Percentiles rank a stretch among this genome's conserved stretches.
Evolutionary conservation across 2,113 vertebrate genomes (phyloP).

Genomic region (Picathartes gymnocephalus): DNA sequence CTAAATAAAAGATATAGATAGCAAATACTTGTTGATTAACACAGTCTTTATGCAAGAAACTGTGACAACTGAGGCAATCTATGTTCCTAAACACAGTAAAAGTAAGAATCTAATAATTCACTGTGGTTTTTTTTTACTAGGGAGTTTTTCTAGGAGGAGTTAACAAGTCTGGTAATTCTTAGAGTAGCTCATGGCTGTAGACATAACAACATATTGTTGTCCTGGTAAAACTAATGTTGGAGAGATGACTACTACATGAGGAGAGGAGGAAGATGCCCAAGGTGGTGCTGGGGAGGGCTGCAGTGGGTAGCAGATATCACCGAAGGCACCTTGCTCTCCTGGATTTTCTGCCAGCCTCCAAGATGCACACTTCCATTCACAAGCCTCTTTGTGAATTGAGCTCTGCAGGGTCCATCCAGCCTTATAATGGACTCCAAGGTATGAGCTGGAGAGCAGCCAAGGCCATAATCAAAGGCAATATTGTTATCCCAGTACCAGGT

Average conservation of each 20-base stretch:
- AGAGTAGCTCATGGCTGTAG: background rate
- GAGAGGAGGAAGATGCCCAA: background rate
- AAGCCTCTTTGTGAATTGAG: background rate
- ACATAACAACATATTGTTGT: background rate
- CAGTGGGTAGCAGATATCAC: background rate
- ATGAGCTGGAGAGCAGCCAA: background rate
- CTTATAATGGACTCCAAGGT: background rate
- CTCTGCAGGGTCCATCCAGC: background rate
- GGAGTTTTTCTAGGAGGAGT: background rate
- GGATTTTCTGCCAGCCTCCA: background rate
- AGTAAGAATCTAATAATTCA: background rate
- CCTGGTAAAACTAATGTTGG: background rate
- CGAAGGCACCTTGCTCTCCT: rapidly evolving
- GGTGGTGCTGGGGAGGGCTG: too few species aligned
- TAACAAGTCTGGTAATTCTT: background rate
- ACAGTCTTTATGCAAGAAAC: background rate
- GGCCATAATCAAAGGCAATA: background rate
- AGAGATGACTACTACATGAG: background rate
- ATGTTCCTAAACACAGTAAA: background rate
- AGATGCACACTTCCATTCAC: background rate
- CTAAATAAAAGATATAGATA: background rate
- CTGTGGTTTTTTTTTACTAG: background rate
- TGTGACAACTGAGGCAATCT: background rate
- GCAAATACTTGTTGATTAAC: background rate
- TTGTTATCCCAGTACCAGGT: background rate